Conservation (phyloP, 2,797 vertebrate species). For the Muraenolepis orangiensis region DNA sequence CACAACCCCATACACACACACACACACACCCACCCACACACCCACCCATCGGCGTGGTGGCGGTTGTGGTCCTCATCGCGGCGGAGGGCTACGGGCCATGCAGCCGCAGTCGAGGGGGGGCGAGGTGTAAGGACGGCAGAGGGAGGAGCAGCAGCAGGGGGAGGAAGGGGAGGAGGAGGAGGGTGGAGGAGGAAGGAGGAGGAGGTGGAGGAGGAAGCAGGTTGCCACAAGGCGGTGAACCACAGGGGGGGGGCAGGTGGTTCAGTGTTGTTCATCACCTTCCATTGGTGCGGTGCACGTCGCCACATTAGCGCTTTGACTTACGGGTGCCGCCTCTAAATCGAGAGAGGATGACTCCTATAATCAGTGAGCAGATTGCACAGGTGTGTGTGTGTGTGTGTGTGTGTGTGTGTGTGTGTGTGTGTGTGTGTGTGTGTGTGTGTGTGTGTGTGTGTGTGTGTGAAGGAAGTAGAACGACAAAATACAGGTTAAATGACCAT, state of each 20-base stretch:
- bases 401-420: background rate
- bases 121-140: background rate
- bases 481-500: background rate
- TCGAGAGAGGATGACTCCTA: background rate
- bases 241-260: background rate
- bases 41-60: constrained; percentile 38
- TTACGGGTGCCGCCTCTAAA: background rate
- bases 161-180: background rate
- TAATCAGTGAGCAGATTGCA: background rate
- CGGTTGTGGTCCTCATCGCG: no score
- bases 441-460: background rate
- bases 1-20: no score
- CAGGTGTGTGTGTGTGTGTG: background rate
- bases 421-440: background rate
- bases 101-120: constrained; percentile 9
- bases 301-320: background rate
- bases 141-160: background rate
- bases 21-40: no score
- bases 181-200: no score
- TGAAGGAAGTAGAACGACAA: background rate
- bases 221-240: background rate
- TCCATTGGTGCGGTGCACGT: background rate
- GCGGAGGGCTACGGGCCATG: constrained; percentile 7
- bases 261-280: background rate
- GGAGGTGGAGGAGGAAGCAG: background rate